Evolutionary conservation across 1,140 invertebrate species (phyloP), one percentile per base, ranked within the genome.

Genomic region (Penaeus indicus): DNA sequence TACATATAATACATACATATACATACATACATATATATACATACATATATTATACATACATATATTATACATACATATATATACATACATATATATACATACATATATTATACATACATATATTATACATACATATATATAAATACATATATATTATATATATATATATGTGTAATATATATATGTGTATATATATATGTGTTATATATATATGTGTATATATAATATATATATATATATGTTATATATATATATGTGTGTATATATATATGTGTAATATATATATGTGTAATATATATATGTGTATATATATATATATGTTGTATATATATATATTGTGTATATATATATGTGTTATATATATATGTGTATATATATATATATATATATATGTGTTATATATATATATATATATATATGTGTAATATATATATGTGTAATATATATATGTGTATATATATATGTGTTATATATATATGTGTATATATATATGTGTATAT

Each of bases 341-440:
- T 32, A 2, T 32, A 2, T 32, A 2, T 32, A 2, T 2, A 32
- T 32, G 32, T 32, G 32, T 32, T 32, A 32, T 32, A 2, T 32
- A 32, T 32, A 25, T 13, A 67, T 13, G 11, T 13, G 8, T 13
- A 67, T 13, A 88, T 25, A 38, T 8, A 62, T 42, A 89, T n/a
- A 89, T 19, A 60, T n/a, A 42, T 64, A 42, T 18, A 84, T 54
- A 78, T 47, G 75, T 4, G 8, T 4, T 13, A 5, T 13, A 67
- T 13, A 67, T 11, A 5, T 13, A 22, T 13, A 67, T 13, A 4
- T 5, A 67, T 67, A 67, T 67, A 67, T 67, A 67, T 67, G 2
- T 7, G n/a, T n/a, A n/a, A 67, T 22, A 67, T 69, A 69, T 32
- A 27, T 3, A 86, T 88, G n/a, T n/a, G n/a, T n/a, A n/a, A 78